Conservation (phyloP, 2,888 invertebrate genomes). For the Sinohyriopsis cumingii region DNA sequence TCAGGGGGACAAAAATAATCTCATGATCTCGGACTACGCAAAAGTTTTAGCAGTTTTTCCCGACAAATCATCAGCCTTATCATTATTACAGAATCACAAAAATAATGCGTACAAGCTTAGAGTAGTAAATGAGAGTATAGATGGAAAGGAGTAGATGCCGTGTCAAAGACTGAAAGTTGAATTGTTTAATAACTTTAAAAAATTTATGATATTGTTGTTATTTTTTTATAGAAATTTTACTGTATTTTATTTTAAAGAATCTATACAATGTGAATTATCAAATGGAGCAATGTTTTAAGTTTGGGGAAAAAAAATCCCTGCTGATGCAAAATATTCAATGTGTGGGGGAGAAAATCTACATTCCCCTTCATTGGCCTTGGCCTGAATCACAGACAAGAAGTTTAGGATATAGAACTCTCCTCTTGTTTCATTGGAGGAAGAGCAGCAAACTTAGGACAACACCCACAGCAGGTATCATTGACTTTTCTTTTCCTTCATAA, state of each 20-base stretch:
- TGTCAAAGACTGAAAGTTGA: not conserved
- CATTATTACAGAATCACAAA: slow-evolving; percentile 29
- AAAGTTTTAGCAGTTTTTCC: slow-evolving; percentile 39
- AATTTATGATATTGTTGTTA: slow-evolving; percentile 20
- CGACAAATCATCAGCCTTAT: slow-evolving; percentile 26
- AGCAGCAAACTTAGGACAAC: too few relatives aligned
- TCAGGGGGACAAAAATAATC: slow-evolving; percentile 30
- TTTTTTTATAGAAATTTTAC: slow-evolving; percentile 39
- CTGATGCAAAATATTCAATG: too few relatives aligned
- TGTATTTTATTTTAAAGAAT: slow-evolving; percentile 31
- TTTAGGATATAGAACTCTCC: too few relatives aligned
- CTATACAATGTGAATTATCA: too few relatives aligned
- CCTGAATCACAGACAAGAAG: too few relatives aligned
- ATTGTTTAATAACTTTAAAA: slow-evolving; percentile 9
- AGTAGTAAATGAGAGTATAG: not conserved
- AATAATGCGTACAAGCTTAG: slow-evolving; percentile 20
- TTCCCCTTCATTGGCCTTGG: too few relatives aligned
- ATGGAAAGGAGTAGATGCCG: slow-evolving; percentile 15
- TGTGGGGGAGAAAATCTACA: too few relatives aligned
- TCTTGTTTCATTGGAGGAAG: too few relatives aligned
- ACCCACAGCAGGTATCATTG: too few relatives aligned
- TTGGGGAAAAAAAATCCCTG: too few relatives aligned
- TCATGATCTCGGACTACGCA: slow-evolving; percentile 33
- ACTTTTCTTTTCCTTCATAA: too few relatives aligned
- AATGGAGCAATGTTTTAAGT: too few relatives aligned